Percentiles rank a stretch among this genome's conserved stretches.
These are phyloP conservation scores for Hepsetus odoe DNA, from an alignment of 2,113 vertebrate genomes.

Conservation along the genomic window DNA sequence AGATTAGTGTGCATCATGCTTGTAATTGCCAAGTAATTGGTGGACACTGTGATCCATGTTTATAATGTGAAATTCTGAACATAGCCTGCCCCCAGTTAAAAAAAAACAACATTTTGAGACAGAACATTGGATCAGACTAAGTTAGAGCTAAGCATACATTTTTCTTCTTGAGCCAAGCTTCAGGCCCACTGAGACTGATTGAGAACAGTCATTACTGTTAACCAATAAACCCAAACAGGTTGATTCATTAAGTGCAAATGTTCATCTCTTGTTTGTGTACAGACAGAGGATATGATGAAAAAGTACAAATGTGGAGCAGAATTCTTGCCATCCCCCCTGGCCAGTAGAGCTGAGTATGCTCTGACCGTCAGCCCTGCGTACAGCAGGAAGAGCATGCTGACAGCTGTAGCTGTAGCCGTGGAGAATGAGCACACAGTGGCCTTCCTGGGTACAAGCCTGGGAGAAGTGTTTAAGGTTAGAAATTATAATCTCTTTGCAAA, in stretches of 20 bases:
- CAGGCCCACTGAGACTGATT: background rate
- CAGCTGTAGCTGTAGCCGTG: conserved; percentile 82
- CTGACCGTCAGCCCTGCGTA: conserved; percentile 70
- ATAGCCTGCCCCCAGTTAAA: no score
- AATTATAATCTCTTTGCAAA: no score
- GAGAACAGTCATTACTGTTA: background rate
- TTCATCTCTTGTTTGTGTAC: conserved; percentile 24
- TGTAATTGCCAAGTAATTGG: no score
- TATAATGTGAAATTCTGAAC: no score
- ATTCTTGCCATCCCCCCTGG: conserved; percentile 90
- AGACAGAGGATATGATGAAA: conserved; percentile 43
- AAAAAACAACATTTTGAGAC: no score
- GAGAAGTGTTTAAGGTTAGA: conserved; percentile 83
- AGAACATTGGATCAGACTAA: no score
- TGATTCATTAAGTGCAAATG: background rate
- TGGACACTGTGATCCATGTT: no score
- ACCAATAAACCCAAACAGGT: background rate
- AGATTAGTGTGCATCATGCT: no score
- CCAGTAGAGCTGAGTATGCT: conserved; percentile 78
- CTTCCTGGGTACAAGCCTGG: conserved; percentile 85
- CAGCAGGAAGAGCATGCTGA: conserved; percentile 74
- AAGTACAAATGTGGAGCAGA: conserved; percentile 85
- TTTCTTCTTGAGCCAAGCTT: background rate
- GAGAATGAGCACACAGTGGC: conserved; percentile 84
- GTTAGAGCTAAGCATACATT: no score